A percentile compares a stretch with the other conserved stretches of the same genome.
These are phyloP conservation scores for Alethe castanea DNA, from an alignment of 2,113 vertebrate species.

Conservation along the genomic window DNA sequence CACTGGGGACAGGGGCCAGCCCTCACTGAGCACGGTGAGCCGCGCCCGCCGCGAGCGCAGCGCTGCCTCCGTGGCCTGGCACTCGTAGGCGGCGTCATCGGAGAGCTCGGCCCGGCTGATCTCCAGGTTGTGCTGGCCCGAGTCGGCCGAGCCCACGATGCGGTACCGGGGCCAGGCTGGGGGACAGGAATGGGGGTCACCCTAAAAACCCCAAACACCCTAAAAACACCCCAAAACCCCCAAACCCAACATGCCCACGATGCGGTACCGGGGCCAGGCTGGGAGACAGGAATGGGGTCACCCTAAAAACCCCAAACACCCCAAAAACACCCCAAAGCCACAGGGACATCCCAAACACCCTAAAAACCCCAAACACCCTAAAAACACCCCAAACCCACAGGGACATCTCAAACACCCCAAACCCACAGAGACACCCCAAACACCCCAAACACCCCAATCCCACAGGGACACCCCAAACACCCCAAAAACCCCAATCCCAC, in stretches of 20 bases:
- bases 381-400: neutral
- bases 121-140: constrained; percentile 93
- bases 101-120: constrained; percentile 86
- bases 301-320: neutral
- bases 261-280: too few species aligned
- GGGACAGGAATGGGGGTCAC: too few species aligned
- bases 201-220: too few species aligned
- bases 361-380: too few species aligned
- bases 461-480: neutral
- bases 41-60: constrained; percentile 88
- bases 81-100: constrained; percentile 92
- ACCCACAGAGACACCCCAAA: neutral
- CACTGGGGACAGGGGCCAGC: too few species aligned
- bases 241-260: neutral
- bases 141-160: constrained; percentile 82
- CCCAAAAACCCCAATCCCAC: too few species aligned
- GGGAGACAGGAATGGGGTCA: neutral
- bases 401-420: too few species aligned
- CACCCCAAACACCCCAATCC: too few species aligned
- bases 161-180: constrained; percentile 93
- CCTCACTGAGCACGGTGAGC: constrained; percentile 93
- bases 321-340: too few species aligned
- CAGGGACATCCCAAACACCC: neutral
- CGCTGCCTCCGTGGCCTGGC: constrained; percentile 93
- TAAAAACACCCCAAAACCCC: neutral